Evolutionary conservation across 2,113 vertebrate genomes (phyloP).

Genomic region (Neotragus pygmaeus): DNA sequence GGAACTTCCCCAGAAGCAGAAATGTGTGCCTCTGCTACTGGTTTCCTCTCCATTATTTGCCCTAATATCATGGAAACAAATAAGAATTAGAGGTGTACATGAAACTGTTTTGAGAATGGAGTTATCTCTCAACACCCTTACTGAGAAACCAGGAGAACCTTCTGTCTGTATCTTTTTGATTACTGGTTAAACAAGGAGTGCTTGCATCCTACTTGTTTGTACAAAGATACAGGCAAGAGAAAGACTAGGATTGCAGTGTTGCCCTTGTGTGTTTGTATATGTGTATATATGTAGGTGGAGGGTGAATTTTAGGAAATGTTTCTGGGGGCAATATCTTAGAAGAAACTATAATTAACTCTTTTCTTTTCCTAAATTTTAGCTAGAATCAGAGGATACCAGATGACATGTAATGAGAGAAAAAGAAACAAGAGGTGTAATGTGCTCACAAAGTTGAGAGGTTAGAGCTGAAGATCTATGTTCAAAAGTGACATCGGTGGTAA

Average conservation of each 20-base stretch:
- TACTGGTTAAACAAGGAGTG: not conserved
- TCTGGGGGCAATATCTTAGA: not conserved
- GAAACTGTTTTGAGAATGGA: not conserved
- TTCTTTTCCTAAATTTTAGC: conserved; percentile 58
- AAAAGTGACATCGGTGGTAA: conserved; percentile 22
- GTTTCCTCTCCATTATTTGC: not conserved
- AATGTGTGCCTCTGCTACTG: not conserved
- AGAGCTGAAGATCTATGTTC: conserved; percentile 34
- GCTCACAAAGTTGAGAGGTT: conserved; percentile 61
- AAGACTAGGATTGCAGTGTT: not conserved
- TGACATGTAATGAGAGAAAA: not conserved
- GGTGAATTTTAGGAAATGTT: not conserved
- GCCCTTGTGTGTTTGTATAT: not conserved
- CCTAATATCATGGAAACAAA: not conserved
- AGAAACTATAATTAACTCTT: conserved; percentile 15
- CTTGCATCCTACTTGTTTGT: not conserved
- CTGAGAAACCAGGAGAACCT: not conserved
- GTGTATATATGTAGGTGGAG: not conserved
- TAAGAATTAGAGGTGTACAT: not conserved
- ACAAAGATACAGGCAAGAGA: not conserved
- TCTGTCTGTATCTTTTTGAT: not conserved
- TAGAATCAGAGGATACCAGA: conserved; percentile 50
- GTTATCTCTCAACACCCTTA: not conserved
- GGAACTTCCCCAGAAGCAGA: not conserved
- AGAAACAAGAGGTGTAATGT: not conserved